Percentiles rank a stretch among this genome's conserved stretches.
Conservation (phyloP, 2,888 invertebrate genomes). For the Disparrhopalites patrizii region DNA sequence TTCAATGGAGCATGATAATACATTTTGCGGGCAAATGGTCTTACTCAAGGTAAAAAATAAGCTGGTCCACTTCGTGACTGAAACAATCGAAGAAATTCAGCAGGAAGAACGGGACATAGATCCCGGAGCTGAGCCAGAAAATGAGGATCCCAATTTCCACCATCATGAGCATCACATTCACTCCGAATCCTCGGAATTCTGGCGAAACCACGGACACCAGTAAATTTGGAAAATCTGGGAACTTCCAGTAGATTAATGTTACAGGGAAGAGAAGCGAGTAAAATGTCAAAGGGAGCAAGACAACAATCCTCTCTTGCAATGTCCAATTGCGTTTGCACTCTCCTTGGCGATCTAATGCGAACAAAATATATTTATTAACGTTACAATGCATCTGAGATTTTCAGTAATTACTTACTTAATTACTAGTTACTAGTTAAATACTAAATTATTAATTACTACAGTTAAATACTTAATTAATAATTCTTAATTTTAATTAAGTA, state of each 20-base stretch:
- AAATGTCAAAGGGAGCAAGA: neutral
- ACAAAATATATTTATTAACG: too few species aligned
- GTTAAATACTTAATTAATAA: too few species aligned
- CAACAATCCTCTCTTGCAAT: neutral
- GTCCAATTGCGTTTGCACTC: too few species aligned
- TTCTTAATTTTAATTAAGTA: too few species aligned
- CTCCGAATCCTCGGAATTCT: neutral
- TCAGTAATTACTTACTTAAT: too few species aligned
- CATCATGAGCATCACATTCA: neutral
- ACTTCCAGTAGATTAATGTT: neutral
- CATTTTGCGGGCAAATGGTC: neutral
- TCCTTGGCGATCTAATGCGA: too few species aligned
- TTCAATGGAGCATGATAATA: neutral
- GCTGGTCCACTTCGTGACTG: neutral
- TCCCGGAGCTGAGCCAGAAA: neutral
- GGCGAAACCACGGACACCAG: neutral
- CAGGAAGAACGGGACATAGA: neutral
- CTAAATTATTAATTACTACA: too few species aligned
- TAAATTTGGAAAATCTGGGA: neutral
- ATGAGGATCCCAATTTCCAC: neutral
- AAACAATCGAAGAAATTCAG: neutral
- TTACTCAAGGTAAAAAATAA: neutral
- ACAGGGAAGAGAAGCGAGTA: neutral
- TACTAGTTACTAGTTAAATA: too few species aligned
- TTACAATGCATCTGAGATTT: too few species aligned